Evolutionary conservation across 2,888 invertebrate species (phyloP).

Genomic region (Rapana venosa): DNA sequence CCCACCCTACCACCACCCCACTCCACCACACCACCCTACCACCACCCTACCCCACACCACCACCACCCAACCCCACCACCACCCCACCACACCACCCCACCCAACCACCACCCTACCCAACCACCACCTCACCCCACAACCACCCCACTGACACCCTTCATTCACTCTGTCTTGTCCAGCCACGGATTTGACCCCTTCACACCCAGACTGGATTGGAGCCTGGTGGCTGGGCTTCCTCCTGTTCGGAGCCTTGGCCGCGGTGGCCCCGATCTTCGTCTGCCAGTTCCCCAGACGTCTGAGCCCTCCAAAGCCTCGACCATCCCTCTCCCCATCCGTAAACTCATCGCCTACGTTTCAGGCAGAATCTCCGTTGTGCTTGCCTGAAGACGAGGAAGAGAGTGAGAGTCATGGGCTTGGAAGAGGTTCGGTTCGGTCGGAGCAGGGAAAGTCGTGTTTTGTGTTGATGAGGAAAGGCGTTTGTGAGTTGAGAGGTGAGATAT

Average conservation of each 20-base stretch:
- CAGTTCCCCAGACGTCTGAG: conserved; percentile 56
- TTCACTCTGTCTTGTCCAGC: neutral
- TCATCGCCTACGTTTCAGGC: neutral
- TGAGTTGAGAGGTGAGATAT: neutral
- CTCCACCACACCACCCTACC: no score
- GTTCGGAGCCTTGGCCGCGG: conserved; percentile 56
- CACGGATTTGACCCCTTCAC: conserved; percentile 53
- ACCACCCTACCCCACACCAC: no score
- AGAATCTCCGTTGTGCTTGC: neutral
- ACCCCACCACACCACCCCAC: no score
- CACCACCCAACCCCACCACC: neutral
- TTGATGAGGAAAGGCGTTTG: neutral
- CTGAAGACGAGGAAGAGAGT: neutral
- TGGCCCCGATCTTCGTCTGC: conserved; percentile 55
- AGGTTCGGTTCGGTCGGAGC: neutral
- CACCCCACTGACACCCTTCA: neutral
- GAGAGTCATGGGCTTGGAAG: neutral
- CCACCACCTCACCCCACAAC: neutral
- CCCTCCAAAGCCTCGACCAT: neutral
- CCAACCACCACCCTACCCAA: neutral
- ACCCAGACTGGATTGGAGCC: conserved; percentile 64
- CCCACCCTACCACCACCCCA: neutral
- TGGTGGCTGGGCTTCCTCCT: conserved; percentile 66
- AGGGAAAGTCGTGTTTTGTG: neutral
- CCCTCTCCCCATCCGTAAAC: neutral